Percentiles rank a stretch among this genome's conserved stretches.
Conservation (phyloP, 2,113 vertebrate species). For the Microcebus griseorufus region DNA sequence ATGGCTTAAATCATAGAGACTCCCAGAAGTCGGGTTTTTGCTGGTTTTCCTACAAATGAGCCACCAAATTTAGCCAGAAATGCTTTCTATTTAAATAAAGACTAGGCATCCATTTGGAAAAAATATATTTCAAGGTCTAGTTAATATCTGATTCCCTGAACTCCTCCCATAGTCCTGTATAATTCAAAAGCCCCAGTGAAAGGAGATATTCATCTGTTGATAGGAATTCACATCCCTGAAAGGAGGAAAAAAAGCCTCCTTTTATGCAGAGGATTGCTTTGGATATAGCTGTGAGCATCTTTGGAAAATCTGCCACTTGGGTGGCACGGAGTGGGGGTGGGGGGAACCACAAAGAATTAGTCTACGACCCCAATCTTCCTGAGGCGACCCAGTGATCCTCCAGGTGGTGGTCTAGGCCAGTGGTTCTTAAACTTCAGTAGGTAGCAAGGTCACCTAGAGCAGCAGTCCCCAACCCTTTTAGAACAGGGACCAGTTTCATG, state of each 20-base stretch:
- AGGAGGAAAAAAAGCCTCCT: neutral
- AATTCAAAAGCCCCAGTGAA: constrained; percentile 27
- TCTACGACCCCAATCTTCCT: neutral
- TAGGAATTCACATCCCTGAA: neutral
- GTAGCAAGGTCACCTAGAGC: neutral
- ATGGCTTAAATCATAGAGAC: constrained; percentile 16
- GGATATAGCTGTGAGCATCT: constrained; percentile 10
- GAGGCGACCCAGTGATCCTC: neutral
- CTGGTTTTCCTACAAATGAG: constrained; percentile 46
- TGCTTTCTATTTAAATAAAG: constrained; percentile 56
- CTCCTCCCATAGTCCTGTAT: constrained; percentile 31
- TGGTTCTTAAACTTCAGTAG: neutral
- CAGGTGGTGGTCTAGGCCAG: neutral
- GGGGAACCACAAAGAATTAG: neutral
- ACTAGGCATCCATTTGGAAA: neutral
- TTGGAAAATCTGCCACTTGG: neutral
- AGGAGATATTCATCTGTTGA: neutral
- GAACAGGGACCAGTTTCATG: too few species aligned
- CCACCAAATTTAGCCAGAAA: constrained; percentile 47
- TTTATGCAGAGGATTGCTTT: neutral
- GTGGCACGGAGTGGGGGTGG: neutral
- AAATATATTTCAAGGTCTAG: constrained; percentile 27
- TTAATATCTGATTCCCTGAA: constrained; percentile 20
- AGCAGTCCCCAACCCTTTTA: too few species aligned
- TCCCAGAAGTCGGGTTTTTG: neutral